Percentiles rank a stretch among this genome's conserved stretches.
Evolutionary conservation across 2,797 vertebrate species (phyloP).

Genomic region (Halcyon chelicuti): DNA sequence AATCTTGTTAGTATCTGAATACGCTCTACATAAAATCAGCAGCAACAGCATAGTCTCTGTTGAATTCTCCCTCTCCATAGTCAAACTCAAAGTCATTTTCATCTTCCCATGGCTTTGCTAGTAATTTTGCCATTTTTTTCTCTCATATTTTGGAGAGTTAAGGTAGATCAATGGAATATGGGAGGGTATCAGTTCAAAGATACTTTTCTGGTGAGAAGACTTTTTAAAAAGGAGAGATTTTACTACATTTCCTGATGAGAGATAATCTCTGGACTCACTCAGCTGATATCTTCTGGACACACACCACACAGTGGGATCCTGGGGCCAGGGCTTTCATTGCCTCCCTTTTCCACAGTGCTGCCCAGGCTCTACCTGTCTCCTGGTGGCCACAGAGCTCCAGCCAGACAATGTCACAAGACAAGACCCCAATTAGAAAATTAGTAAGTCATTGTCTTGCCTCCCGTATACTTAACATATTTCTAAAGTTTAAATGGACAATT

Average conservation of each 20-base stretch:
- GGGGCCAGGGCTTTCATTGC: rapidly evolving
- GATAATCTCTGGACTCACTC: background rate
- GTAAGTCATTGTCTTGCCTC: background rate
- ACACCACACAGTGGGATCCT: rapidly evolving
- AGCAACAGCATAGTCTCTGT: background rate
- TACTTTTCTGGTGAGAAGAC: background rate
- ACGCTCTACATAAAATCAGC: background rate
- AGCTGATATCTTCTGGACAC: background rate
- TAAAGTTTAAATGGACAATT: background rate
- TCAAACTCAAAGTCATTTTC: background rate
- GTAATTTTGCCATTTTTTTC: background rate
- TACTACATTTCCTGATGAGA: background rate
- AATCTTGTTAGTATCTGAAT: conserved; percentile 5
- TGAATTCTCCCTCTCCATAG: background rate
- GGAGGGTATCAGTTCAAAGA: background rate
- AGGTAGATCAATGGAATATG: background rate
- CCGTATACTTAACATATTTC: background rate
- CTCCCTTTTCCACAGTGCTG: background rate
- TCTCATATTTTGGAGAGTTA: background rate
- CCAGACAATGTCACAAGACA: rapidly evolving
- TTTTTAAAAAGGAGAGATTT: background rate
- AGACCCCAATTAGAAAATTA: background rate
- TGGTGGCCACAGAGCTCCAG: background rate
- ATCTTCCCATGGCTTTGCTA: background rate
- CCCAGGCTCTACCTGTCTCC: background rate